Conservation (phyloP, 2,113 vertebrate species). For the Atractosteus spatula region DNA sequence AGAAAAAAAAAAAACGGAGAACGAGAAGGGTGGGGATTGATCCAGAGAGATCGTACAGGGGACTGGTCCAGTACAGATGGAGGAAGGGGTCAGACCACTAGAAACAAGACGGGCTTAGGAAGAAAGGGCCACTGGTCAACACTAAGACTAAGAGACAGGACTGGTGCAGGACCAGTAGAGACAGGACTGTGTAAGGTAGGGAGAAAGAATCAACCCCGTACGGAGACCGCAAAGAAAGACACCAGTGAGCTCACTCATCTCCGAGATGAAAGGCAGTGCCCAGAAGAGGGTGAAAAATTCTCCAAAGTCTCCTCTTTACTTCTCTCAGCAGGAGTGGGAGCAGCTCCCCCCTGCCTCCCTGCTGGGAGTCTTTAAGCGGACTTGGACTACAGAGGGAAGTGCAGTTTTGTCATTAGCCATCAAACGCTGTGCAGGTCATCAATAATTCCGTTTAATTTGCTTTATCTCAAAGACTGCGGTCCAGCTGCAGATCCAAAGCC, state of each 20-base stretch:
- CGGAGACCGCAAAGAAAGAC: conserved; percentile 50
- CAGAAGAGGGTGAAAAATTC: conserved; percentile 69
- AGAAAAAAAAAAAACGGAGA: no score
- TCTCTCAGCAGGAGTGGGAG: conserved; percentile 49
- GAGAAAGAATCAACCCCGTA: not conserved
- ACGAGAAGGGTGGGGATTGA: no score
- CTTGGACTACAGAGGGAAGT: conserved; percentile 70
- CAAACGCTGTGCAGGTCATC: conserved; percentile 81
- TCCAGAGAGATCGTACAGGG: no score
- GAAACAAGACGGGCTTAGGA: no score
- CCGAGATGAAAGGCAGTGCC: conserved; percentile 67
- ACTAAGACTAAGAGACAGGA: no score
- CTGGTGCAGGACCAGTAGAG: no score
- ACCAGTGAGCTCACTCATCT: conserved; percentile 60
- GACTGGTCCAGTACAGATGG: no score
- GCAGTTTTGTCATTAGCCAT: conserved; percentile 83
- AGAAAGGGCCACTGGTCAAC: no score
- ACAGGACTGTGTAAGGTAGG: no score
- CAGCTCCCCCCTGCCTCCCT: conserved; percentile 9
- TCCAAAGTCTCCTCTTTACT: conserved; percentile 33
- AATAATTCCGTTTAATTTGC: conserved; percentile 89
- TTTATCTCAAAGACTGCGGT: conserved; percentile 76
- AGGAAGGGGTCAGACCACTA: no score
- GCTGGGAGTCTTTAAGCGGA: conserved; percentile 67
- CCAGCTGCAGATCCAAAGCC: conserved; percentile 39